Percentiles rank a stretch among this genome's conserved stretches.
Evolutionary conservation across 2,797 vertebrate species (phyloP).

Genomic region (Bradypus variegatus): DNA sequence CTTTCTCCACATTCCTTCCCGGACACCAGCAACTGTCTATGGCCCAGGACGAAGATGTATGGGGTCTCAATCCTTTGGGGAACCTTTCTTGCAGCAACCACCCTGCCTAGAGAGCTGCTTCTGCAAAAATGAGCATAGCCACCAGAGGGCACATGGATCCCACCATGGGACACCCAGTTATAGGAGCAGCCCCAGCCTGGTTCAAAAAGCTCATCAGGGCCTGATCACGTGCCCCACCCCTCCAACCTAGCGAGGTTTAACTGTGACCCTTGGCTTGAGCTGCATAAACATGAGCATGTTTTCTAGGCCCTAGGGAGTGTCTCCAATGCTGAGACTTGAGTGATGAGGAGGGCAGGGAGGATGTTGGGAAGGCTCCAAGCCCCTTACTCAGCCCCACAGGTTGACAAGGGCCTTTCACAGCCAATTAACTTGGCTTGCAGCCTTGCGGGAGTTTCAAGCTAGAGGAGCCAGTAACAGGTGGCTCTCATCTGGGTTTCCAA

Average conservation of each 20-base stretch:
- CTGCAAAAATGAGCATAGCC: constrained; percentile 38
- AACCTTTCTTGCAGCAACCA: neutral
- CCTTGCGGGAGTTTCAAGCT: neutral
- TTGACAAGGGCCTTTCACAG: neutral
- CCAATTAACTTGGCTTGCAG: neutral
- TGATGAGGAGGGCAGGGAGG: neutral
- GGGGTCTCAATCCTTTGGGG: neutral
- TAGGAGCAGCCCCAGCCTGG: neutral
- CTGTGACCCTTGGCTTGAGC: neutral
- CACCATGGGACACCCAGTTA: neutral
- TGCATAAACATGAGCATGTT: neutral
- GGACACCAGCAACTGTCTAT: neutral
- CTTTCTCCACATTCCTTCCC: neutral
- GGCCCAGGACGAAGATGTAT: neutral
- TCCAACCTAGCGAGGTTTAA: neutral
- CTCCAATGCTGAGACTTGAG: neutral
- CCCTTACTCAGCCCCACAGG: neutral
- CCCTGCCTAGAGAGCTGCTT: neutral
- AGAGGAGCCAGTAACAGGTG: neutral
- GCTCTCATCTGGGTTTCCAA: neutral
- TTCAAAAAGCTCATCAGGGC: neutral
- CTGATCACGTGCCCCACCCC: too few relatives aligned
- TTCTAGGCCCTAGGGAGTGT: neutral
- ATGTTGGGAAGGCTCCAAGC: neutral
- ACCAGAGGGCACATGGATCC: constrained; percentile 38